Percentiles rank a stretch among this genome's conserved stretches.
Evolutionary conservation across 2,797 vertebrate genomes (phyloP).

Genomic region (Pseudochaenichthys georgianus): DNA sequence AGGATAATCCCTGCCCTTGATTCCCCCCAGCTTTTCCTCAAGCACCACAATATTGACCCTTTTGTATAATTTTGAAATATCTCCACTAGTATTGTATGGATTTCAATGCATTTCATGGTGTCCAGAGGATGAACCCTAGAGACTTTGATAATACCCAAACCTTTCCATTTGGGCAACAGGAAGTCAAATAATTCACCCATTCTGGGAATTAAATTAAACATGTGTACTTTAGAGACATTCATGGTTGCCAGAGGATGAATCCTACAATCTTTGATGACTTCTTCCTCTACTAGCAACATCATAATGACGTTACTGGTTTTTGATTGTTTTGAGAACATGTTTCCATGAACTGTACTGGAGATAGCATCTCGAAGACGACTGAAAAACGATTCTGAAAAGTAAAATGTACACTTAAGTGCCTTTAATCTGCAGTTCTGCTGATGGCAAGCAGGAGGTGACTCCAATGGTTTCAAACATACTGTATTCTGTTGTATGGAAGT

Average conservation of each 20-base stretch:
- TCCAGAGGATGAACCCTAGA: neutral
- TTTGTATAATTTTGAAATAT: neutral
- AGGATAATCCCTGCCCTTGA: neutral
- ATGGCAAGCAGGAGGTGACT: too few species aligned
- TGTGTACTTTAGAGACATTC: neutral
- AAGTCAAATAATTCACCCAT: neutral
- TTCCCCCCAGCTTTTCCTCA: neutral
- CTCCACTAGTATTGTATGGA: neutral
- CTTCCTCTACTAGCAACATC: neutral
- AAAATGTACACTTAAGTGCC: too few species aligned
- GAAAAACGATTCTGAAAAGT: too few species aligned
- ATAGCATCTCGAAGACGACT: neutral
- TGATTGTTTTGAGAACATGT: neutral
- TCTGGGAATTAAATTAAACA: neutral
- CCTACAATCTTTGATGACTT: neutral
- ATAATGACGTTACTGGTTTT: conserved; percentile 1
- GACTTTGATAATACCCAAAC: neutral
- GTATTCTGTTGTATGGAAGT: too few species aligned
- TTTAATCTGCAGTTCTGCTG: too few species aligned
- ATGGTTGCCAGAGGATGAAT: neutral
- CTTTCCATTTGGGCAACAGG: neutral
- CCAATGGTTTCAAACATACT: too few species aligned
- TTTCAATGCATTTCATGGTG: neutral
- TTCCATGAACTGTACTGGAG: neutral
- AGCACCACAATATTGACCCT: neutral